Conservation (phyloP, 2,888 invertebrate species). For the Meteorus colon region DNA sequence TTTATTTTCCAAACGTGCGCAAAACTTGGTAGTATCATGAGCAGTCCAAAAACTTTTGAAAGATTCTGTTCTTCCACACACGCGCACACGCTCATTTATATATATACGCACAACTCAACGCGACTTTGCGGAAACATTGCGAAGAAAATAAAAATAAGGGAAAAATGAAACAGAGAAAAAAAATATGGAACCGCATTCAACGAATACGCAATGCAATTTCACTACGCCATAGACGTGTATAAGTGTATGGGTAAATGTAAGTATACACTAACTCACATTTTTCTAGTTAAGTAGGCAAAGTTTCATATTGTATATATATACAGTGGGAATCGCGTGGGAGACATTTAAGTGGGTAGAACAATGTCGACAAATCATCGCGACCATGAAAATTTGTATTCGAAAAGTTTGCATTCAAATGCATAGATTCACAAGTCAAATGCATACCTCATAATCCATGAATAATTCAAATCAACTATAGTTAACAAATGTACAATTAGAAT, state of each 20-base stretch:
- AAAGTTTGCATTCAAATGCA: conserved; percentile 10
- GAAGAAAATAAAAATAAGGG: neutral
- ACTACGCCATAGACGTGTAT: conserved; percentile 11
- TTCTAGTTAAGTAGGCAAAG: conserved; percentile 35
- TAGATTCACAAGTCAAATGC: neutral
- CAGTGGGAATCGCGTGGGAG: conserved; percentile 20
- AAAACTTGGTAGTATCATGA: neutral
- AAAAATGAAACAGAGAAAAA: neutral
- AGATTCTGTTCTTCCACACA: neutral
- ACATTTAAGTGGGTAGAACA: conserved; percentile 28
- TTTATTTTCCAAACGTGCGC: neutral
- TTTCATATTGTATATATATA: neutral
- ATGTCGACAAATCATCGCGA: conserved; percentile 36
- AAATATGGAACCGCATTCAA: neutral
- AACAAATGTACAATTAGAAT: neutral
- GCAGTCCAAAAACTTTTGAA: conserved; percentile 10
- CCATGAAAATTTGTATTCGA: conserved; percentile 33
- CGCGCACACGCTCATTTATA: neutral
- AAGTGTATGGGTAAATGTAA: neutral
- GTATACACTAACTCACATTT: conserved; percentile 16
- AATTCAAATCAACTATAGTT: neutral
- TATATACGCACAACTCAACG: no score
- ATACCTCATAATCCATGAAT: neutral
- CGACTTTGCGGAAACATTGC: conserved; percentile 22
- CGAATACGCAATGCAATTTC: conserved; percentile 9